Evolutionary conservation across 1,140 invertebrate species (phyloP), one percentile per base, ranked within the genome.

Genomic region (Zaprionus davidi): DNA sequence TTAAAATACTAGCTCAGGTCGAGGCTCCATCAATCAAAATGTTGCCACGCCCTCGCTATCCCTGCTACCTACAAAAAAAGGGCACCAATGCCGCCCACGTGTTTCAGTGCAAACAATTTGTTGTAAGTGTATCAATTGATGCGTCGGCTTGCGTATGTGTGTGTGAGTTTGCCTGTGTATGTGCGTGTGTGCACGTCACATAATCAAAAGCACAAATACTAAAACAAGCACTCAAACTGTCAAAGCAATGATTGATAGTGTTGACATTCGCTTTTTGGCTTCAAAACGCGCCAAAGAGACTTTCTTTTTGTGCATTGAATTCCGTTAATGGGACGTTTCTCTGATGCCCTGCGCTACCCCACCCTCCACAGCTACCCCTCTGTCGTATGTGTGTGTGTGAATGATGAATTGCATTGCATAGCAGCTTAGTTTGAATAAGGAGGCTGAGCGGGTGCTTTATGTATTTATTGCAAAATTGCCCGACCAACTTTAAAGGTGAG

Each of bases 121-220:
- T 85, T 85, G 82, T 85, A 85, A 85, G 79, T 86, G 82, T 86
- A 85, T 82, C 82, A 85, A 86, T 85, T 85, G 82, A 81, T 81
- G 82, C 64, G 82, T 51, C 62, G 31, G 41, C 63, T 41, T 41
- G 36, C 31, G 53, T 38, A 34, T 66, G 79, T 28, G 51, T 49
- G 64, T 7, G 7, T 44, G 51, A 6, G 58, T 22, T 24, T 49
- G 38, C n/a, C n/a, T 22, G 44, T 64, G 55, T 41, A 20, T 72
- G 51, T 62, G 49, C 59, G 69, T 46, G 36, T 71, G 70, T 79
- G 76, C 38, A 57, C 56, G 76, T 79, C 86, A 85, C 86, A 90
- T 90, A 90, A 90, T 90, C 85, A 90, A 90, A 90, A 90, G 86
- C 86, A 85, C 85, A 90, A 90, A 90, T 90, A 90, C 85, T 90